Evolutionary conservation across 2,888 invertebrate genomes (phyloP).

Genomic region (Cenopis cana): DNA sequence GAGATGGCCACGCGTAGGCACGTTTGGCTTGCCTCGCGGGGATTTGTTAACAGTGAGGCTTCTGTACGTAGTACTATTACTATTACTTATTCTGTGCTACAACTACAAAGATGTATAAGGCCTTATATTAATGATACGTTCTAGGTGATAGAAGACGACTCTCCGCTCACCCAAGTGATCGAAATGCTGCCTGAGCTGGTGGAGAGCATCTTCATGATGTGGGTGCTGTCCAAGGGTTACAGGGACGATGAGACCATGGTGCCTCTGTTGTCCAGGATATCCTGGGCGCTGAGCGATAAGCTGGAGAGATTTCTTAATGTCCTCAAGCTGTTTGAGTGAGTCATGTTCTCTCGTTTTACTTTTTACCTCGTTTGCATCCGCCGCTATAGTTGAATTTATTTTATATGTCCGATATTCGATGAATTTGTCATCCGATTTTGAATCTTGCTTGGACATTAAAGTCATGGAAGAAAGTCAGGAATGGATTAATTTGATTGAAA

Average conservation of each 20-base stretch:
- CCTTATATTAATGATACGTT: not conserved
- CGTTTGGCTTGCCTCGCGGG: too few species aligned
- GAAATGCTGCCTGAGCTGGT: slow-evolving; percentile 91
- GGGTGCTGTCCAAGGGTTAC: slow-evolving; percentile 95
- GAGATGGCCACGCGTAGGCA: too few species aligned
- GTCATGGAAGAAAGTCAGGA: too few species aligned
- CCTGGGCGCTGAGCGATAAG: slow-evolving; percentile 92
- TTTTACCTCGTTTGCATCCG: not conserved
- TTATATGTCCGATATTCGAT: too few species aligned
- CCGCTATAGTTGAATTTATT: not conserved
- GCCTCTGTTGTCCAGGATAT: slow-evolving; percentile 91
- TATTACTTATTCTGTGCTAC: too few species aligned
- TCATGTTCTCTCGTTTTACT: slow-evolving; percentile 32
- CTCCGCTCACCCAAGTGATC: slow-evolving; percentile 89
- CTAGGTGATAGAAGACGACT: slow-evolving; percentile 89
- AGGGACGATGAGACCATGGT: slow-evolving; percentile 94
- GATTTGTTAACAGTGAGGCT: too few species aligned
- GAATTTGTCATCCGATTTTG: too few species aligned
- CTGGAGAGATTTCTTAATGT: slow-evolving; percentile 89
- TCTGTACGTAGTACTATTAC: too few species aligned
- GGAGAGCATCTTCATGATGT: slow-evolving; percentile 94
- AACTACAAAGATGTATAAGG: too few species aligned
- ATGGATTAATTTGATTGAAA: too few species aligned
- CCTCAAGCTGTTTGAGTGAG: slow-evolving; percentile 91
- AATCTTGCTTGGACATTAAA: too few species aligned